Conservation (phyloP, 2,888 invertebrate species). For the Syrphus vitripennis region DNA sequence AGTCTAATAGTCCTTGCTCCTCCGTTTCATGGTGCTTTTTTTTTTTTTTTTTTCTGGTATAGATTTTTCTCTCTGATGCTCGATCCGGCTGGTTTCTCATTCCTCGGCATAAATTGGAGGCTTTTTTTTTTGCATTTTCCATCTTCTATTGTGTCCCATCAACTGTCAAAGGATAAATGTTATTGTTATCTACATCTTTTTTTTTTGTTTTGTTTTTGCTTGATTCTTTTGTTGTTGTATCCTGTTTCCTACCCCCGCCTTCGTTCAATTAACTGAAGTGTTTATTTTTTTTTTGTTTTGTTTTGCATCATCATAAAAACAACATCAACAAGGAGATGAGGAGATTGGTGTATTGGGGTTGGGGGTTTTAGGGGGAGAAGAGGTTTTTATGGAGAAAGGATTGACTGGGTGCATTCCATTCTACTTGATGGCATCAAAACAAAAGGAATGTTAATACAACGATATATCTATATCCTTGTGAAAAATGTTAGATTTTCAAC, state of each 20-base stretch:
- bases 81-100: background rate
- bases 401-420: slow-evolving; percentile 11
- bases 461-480: background rate
- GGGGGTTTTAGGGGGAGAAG: background rate
- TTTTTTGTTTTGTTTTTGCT: background rate
- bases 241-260: background rate
- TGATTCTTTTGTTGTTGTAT: background rate
- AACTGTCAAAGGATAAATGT: slow-evolving; percentile 56
- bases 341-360: background rate
- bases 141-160: slow-evolving; percentile 24
- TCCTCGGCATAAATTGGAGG: slow-evolving; percentile 6
- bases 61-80: background rate
- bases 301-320: slow-evolving; percentile 11
- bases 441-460: slow-evolving; percentile 24
- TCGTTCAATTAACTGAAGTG: slow-evolving; percentile 65
- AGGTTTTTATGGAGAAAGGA: background rate
- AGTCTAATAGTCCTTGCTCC: slow-evolving; percentile 12
- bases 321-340: background rate
- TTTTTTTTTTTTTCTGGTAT: background rate
- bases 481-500: background rate
- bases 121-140: slow-evolving; percentile 35
- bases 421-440: slow-evolving; percentile 6
- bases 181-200: slow-evolving; percentile 36
- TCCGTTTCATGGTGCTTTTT: background rate
- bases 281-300: slow-evolving; percentile 34